Base-by-base conservation (phyloP, 2,113 vertebrate genomes). In the Dicerorhinus sumatrensis region DNA sequence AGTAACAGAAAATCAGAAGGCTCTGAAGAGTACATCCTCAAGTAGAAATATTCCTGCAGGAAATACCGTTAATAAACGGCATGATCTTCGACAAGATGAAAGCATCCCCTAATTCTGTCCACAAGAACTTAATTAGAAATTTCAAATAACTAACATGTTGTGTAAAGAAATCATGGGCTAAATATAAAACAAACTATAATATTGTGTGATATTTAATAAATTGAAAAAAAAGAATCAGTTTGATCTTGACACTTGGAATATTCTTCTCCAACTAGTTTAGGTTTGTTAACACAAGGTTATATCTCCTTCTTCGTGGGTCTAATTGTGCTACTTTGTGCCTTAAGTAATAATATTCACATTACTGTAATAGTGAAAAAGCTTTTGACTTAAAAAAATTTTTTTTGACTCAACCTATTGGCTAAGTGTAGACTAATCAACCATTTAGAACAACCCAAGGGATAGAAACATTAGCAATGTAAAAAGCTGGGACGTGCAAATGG, bases 121-220 rank as follows among this genome's bases (percentile, higher is more conserved):
- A 79, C 10, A 67, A 62, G 46, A 73, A 69, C 48, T 60, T 84
- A 83, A 70, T 96, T 65, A 91, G 58, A 90, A 94, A 83, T 83
- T 89, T 83, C 42, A 92, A 94, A 75, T 77, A 75, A 60, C 39
- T 85, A 77, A 91, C 48, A 56, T 7, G 21, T 60, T 92, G 11
- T 80, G 21, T 72, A 77, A 87, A 88, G 9, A 85, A 72, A 94
- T 60, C 25, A 42, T 60, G 3, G 3, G 29, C 20, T 83, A 95
- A 58, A 77, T 62, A 51, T 76, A 77, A 96, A 63, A 80, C 10
- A 94, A 85, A 31, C 23, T 73, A 73, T 69, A 89, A 39, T 76
- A 51, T 11, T 51, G 0, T 31, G 0, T 79, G 10, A 73, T 96
- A 93, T 31, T 80, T 96, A 88, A 70, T 82, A 77, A 42, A 72